phyloP scores from a whole-genome alignment of 2,797 vertebrate species.

The Xenopus petersii region DNA sequence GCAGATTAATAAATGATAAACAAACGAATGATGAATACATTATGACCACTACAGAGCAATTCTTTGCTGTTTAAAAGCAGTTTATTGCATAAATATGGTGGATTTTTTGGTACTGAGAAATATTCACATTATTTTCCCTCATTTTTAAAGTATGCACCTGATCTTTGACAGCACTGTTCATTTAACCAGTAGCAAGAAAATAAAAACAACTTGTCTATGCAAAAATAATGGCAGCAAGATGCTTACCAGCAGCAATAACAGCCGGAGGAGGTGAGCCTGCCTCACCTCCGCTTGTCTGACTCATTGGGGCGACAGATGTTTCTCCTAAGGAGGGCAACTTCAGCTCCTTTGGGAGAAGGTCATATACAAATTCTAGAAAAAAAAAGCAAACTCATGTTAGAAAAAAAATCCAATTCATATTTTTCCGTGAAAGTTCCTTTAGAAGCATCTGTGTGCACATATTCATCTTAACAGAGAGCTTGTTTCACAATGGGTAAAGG shows the following conservation, averaged over 20 bases:
- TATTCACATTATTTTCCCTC: no score
- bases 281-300: conserved; percentile 95
- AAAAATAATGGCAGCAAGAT: conserved; percentile 58
- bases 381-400: background rate
- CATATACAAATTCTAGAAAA: conserved; percentile 89
- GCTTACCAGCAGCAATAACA: conserved; percentile 89
- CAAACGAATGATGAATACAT: no score
- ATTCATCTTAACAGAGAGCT: no score
- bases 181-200: conserved; percentile 58
- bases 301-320: conserved; percentile 85
- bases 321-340: conserved; percentile 84
- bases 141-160: background rate
- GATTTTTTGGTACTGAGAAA: no score
- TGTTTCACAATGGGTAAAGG: no score
- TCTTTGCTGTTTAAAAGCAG: no score
- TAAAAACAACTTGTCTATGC: conserved; percentile 16
- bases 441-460: no score
- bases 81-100: no score
- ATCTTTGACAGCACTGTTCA: conserved; percentile 77
- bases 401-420: no score
- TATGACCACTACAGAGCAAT: no score
- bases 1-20: no score
- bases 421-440: no score
- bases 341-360: conserved; percentile 89
- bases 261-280: conserved; percentile 84